phyloP scores from a whole-genome alignment of 2,888 invertebrate species.

The Chydorus sphaericus region DNA sequence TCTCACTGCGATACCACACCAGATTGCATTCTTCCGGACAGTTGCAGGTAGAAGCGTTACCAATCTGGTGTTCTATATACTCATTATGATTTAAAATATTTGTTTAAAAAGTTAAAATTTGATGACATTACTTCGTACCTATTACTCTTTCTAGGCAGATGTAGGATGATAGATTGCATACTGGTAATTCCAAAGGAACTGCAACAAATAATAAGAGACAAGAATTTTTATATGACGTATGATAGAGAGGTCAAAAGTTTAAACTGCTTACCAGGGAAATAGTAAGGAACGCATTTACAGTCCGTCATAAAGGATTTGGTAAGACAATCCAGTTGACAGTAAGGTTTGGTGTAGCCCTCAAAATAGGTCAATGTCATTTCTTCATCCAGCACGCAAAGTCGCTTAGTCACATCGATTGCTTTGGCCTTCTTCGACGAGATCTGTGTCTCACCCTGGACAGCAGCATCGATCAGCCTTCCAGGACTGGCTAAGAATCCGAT shows the following conservation, averaged over 20 bases:
- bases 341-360: conserved; percentile 9
- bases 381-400: conserved; percentile 9
- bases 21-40: no score
- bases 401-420: not conserved
- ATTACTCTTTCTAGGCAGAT: not conserved
- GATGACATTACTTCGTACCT: no score
- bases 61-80: no score
- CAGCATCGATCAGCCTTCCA: conserved; percentile 2
- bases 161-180: not conserved
- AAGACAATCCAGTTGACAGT: conserved; percentile 14
- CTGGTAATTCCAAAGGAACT: not conserved
- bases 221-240: no score
- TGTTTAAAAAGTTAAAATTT: no score
- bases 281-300: conserved; percentile 15
- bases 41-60: no score
- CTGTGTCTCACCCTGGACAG: not conserved
- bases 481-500: conserved; percentile 12
- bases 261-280: not conserved
- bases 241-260: no score
- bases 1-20: no score
- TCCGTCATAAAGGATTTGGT: not conserved
- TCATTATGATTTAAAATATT: no score
- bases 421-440: not conserved
- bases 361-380: conserved; percentile 11
- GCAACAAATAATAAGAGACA: not conserved